Evolutionary conservation across 2,113 vertebrate species (phyloP).

Genomic region (Oceanodroma tethys): DNA sequence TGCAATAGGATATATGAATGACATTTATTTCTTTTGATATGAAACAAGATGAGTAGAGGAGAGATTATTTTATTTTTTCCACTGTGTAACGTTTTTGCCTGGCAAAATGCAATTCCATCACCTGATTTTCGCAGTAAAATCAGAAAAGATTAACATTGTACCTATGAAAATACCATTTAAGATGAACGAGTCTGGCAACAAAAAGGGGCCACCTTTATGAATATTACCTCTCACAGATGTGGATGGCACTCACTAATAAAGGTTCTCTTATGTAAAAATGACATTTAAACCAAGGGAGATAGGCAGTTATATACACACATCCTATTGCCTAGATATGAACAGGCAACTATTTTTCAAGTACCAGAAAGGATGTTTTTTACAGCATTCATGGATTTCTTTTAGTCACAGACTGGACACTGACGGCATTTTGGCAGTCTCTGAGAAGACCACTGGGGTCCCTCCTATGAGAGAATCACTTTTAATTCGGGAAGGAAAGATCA

Average conservation of each 20-base stretch:
- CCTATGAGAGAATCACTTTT: background rate
- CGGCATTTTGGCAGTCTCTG: background rate
- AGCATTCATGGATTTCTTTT: background rate
- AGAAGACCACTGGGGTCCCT: background rate
- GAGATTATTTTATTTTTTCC: background rate
- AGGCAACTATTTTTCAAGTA: background rate
- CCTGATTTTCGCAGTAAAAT: background rate
- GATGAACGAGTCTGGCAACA: background rate
- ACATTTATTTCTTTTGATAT: background rate
- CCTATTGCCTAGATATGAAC: background rate
- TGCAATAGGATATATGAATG: background rate
- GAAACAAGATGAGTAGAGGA: background rate
- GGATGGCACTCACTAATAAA: constrained; percentile 38
- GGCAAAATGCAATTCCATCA: background rate
- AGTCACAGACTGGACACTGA: background rate
- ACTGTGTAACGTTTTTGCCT: background rate
- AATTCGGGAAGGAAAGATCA: background rate
- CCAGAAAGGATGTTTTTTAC: background rate
- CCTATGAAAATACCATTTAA: background rate
- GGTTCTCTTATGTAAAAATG: constrained; percentile 36
- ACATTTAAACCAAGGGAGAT: constrained; percentile 25
- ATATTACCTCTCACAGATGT: constrained; percentile 26
- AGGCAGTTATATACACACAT: background rate
- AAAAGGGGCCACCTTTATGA: background rate
- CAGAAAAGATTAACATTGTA: background rate